Evolutionary conservation across 2,113 vertebrate species (phyloP).

Genomic region (Onychorhynchus coronatus): DNA sequence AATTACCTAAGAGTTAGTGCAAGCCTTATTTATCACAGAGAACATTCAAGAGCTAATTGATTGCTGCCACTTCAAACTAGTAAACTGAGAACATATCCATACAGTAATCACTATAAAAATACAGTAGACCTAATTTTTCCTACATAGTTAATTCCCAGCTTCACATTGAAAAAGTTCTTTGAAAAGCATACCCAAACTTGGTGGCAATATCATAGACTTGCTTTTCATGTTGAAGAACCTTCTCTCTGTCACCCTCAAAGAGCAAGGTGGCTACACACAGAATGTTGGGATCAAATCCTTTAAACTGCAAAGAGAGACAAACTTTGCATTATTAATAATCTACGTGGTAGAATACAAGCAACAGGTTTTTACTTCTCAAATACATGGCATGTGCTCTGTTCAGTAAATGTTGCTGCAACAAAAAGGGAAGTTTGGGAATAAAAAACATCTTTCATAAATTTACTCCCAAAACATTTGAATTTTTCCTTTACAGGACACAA

Average conservation of each 20-base stretch:
- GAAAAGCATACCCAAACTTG: slow-evolving; percentile 90
- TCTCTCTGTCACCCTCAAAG: slow-evolving; percentile 94
- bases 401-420: background rate
- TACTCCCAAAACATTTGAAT: background rate
- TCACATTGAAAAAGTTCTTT: background rate
- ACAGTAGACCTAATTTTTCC: background rate
- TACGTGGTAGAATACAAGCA: background rate
- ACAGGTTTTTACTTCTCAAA: background rate
- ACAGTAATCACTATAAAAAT: background rate
- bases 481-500: background rate
- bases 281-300: slow-evolving; percentile 92
- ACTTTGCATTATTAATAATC: background rate
- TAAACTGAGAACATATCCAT: background rate
- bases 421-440: background rate
- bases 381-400: background rate
- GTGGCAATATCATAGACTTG: slow-evolving; percentile 98
- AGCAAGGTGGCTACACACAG: slow-evolving; percentile 94
- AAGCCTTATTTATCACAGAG: background rate
- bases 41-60: background rate
- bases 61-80: background rate
- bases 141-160: background rate
- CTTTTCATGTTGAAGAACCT: slow-evolving; percentile 97
- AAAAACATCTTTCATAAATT: background rate
- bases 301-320: slow-evolving; percentile 84
- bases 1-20: background rate